Percentiles rank a stretch among this genome's conserved stretches.
Conservation (phyloP, 2,797 vertebrate genomes). For the Artibeus lituratus region DNA sequence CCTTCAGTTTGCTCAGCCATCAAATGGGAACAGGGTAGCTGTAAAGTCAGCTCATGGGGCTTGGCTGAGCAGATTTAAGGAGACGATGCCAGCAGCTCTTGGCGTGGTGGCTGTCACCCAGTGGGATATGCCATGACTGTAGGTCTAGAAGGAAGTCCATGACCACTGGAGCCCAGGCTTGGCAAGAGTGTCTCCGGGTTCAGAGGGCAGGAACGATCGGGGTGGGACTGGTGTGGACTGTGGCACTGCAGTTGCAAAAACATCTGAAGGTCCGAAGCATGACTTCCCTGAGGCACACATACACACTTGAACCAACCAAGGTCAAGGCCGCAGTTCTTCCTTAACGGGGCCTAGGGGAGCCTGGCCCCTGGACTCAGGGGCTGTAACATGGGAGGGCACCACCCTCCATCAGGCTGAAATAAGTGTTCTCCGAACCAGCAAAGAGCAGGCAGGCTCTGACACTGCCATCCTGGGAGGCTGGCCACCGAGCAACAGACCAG, state of each 20-base stretch:
- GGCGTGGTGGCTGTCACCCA: neutral
- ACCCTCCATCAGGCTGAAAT: neutral
- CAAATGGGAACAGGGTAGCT: neutral
- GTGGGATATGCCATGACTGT: neutral
- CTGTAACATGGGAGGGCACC: too few species aligned
- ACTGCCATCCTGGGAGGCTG: too few species aligned
- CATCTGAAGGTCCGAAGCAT: too few species aligned
- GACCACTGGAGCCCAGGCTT: rapidly evolving
- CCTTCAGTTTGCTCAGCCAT: conserved; percentile 64
- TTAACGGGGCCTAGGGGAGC: neutral
- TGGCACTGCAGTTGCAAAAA: neutral
- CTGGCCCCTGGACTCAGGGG: neutral
- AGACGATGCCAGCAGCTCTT: neutral
- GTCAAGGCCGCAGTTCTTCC: neutral
- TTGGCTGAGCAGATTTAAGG: neutral
- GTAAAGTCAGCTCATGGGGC: neutral
- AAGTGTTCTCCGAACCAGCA: neutral
- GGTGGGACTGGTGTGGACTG: neutral
- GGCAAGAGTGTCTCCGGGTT: neutral
- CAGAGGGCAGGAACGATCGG: neutral
- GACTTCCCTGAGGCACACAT: neutral
- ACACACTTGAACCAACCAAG: neutral
- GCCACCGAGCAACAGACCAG: neutral
- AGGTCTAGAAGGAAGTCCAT: neutral
- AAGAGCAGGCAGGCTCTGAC: neutral